Base-by-base conservation (phyloP, 2,113 vertebrate species). In the Colaptes auratus region DNA sequence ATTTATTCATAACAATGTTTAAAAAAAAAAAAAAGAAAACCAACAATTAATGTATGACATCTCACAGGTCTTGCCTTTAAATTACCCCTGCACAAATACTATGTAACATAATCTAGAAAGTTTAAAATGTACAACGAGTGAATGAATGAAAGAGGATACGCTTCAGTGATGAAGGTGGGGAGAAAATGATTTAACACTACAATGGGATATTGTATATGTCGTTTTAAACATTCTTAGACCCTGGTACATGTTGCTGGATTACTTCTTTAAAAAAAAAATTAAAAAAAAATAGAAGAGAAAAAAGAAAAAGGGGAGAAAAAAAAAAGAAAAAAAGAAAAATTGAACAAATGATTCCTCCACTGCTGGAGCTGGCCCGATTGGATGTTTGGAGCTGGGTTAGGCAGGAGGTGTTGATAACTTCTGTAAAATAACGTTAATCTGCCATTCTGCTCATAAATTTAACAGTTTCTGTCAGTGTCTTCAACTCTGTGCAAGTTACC, bases 61-160 rank as follows among this genome's bases (percentile, higher is more conserved):
- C 97, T 98, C 98, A 98, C 98, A 98, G 98, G 98, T 98, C 98
- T 98, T 98, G 98, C 98, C 98, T 98, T 98, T 98, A 98, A 98
- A 98, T 98, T 98, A 97, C 96, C 98, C 95, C 95, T 97, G 97
- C 96, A 98, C 97, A 97, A 95, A 97, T 97, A 97, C 94, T 97
- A 96, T 97, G 96, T 97, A 97, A 96, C 86, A 86, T 98, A 98
- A 96, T 96, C 90, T 98, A 98, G 97, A 97, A 96, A 96, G 97
- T 97, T 95, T 95, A 94, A 97, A 97, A 94, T 96, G 96, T 95
- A 94, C 53, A 92, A 96, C 91, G 82, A 95, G 63, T 67, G 87
- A 96, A 65, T 81, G 90, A 97, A 93, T 80, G 83, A 48, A 59
- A 91, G 91, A 96, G 85, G 96, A 95, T 66, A 92, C 63, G 91